phyloP scores from a whole-genome alignment of 23 tunicate species.

The Trididemnum miniatum region DNA sequence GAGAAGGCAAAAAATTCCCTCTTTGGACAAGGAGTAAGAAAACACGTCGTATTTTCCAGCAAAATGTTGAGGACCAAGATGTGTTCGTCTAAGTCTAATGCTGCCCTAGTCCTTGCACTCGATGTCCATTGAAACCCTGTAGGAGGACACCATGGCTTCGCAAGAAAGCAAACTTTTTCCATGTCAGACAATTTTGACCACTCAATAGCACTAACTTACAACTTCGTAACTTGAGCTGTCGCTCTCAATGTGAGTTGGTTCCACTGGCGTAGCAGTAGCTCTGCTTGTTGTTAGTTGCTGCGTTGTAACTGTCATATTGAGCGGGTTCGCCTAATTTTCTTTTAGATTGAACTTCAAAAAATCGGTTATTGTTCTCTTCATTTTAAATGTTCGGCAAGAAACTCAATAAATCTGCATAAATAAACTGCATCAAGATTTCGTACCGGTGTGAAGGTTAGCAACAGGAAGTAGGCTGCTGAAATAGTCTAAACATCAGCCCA shows the following conservation, averaged over 20 bases:
- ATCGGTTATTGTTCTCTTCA: conserved; percentile 5
- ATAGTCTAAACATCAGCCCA: no score
- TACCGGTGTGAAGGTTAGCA: no score
- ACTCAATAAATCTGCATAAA: no score
- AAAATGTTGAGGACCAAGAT: conserved; percentile 5
- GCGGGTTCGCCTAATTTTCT: neutral
- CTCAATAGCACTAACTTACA: conserved; percentile 1
- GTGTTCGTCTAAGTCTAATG: neutral
- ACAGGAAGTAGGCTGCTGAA: no score
- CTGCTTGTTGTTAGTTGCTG: neutral
- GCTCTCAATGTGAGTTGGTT: neutral
- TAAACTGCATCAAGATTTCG: no score
- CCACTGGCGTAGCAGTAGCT: neutral
- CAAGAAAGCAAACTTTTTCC: neutral
- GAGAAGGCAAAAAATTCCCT: neutral
- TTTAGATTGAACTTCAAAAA: conserved; percentile 2
- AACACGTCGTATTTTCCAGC: neutral
- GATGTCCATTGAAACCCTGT: neutral
- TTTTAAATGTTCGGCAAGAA: no score
- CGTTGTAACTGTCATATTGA: neutral
- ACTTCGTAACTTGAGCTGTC: conserved; percentile 14
- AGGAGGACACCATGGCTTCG: conserved; percentile 11
- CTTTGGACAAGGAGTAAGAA: neutral
- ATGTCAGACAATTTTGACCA: neutral
- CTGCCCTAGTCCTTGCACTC: neutral